phyloP scores from a whole-genome alignment of 2,113 vertebrate genomes.

The Xyrauchen texanus region DNA sequence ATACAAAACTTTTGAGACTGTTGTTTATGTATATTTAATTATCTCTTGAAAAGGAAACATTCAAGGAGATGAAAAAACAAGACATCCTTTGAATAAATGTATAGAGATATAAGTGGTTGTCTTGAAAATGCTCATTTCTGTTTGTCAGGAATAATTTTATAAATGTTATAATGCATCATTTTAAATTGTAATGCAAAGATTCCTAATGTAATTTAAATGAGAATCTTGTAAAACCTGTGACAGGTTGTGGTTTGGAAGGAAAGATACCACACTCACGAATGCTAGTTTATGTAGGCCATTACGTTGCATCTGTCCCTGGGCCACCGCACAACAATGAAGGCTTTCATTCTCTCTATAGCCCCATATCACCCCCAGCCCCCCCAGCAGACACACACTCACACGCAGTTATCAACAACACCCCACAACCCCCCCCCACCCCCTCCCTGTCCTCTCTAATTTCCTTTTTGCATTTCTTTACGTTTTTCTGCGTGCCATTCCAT shows the following conservation, averaged over 20 bases:
- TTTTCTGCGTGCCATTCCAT: no score
- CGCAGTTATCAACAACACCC: neutral
- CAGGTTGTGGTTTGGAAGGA: neutral
- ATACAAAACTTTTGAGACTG: neutral
- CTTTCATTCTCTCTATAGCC: conserved; percentile 41
- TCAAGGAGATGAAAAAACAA: neutral
- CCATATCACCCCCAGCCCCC: conserved; percentile 14
- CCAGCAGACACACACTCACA: neutral
- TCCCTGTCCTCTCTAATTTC: neutral
- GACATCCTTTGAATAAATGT: neutral
- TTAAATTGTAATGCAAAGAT: no score
- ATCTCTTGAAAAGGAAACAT: no score
- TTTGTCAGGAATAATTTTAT: neutral
- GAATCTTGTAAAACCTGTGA: neutral
- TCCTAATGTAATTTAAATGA: conserved; percentile 19
- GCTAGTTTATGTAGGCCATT: conserved; percentile 33
- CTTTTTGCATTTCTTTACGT: no score
- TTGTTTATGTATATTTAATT: neutral
- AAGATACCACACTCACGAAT: conserved; percentile 10
- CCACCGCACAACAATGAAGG: conserved; percentile 45
- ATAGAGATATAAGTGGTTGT: neutral
- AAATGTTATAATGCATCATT: no score
- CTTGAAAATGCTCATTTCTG: neutral
- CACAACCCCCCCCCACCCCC: neutral
- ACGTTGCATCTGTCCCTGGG: conserved; percentile 31